Evolutionary conservation across 2,797 vertebrate species (phyloP).

Genomic region (Pipistrellus pipistrellus): DNA sequence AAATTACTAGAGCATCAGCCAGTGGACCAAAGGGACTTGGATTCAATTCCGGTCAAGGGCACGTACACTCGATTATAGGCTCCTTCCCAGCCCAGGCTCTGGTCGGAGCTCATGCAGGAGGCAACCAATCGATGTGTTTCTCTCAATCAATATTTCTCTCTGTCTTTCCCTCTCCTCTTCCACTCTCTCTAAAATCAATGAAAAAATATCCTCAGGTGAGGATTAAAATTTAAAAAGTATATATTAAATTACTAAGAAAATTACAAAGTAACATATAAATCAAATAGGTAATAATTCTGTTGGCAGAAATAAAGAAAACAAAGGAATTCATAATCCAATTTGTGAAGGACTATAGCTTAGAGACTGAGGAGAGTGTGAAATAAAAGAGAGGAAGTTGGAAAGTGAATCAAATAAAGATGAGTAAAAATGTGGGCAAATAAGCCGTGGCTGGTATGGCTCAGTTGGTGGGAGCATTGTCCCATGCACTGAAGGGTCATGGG

Average conservation of each 20-base stretch:
- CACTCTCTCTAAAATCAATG: too few species aligned
- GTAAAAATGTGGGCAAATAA: not conserved
- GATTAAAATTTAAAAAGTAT: too few species aligned
- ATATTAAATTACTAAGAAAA: conserved; percentile 5
- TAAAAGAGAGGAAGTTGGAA: not conserved
- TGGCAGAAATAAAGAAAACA: conserved; percentile 39
- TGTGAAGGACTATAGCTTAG: not conserved
- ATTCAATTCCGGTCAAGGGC: too few species aligned
- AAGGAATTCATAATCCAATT: conserved; percentile 3
- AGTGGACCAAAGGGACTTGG: too few species aligned
- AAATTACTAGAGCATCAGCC: not conserved
- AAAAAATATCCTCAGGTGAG: too few species aligned
- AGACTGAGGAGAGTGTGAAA: conserved; percentile 7
- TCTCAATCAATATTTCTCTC: too few species aligned
- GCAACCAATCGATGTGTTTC: too few species aligned
- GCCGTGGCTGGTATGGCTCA: not conserved
- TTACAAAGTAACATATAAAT: conserved; percentile 40
- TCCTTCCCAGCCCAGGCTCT: too few species aligned
- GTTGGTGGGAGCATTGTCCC: not conserved
- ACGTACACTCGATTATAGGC: too few species aligned
- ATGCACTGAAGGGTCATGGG: not conserved
- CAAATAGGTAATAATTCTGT: not conserved
- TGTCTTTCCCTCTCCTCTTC: too few species aligned
- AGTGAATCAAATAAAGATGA: conserved; percentile 31
- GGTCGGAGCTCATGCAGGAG: too few species aligned